Percentiles rank a stretch among this genome's conserved stretches.
Conservation (phyloP, 2,797 vertebrate species). For the Rhyacichthys aspro region DNA sequence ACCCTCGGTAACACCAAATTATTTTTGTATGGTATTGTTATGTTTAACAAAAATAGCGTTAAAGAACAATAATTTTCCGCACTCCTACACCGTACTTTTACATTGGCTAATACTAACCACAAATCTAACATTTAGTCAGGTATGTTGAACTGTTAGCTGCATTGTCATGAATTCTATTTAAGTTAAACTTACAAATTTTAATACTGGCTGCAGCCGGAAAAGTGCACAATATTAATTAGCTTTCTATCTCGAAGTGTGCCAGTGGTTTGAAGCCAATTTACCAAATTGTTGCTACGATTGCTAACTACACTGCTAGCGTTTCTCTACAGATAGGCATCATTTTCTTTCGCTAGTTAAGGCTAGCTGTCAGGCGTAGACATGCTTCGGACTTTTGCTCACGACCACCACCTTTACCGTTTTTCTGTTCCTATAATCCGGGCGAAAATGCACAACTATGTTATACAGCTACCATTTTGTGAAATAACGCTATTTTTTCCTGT, state of each 20-base stretch:
- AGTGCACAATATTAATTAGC: slow-evolving; percentile 23
- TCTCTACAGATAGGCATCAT: slow-evolving; percentile 50
- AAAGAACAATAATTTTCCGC: background rate
- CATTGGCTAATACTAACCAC: background rate
- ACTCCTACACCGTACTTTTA: slow-evolving; percentile 13
- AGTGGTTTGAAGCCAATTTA: slow-evolving; percentile 28
- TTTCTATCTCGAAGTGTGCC: background rate
- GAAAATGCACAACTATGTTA: slow-evolving; percentile 17
- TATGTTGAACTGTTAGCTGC: slow-evolving; percentile 13
- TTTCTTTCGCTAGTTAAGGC: slow-evolving; percentile 40
- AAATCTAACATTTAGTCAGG: slow-evolving; percentile 7
- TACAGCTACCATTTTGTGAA: background rate
- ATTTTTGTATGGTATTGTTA: too few relatives aligned
- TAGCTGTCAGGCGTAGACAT: slow-evolving; percentile 57
- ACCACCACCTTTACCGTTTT: slow-evolving; percentile 15
- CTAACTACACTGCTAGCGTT: slow-evolving; percentile 63
- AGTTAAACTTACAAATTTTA: slow-evolving; percentile 3
- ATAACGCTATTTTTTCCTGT: slow-evolving; percentile 5
- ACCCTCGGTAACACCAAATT: background rate
- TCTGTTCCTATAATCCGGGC: slow-evolving; percentile 1
- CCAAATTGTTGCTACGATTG: slow-evolving; percentile 48
- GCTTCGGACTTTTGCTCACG: slow-evolving; percentile 36
- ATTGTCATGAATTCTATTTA: slow-evolving; percentile 20
- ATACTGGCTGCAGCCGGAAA: slow-evolving; percentile 5
- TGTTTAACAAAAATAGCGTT: background rate